Evolutionary conservation across 1,140 invertebrate species (phyloP).

Genomic region (Macrocentrus cingulum): DNA sequence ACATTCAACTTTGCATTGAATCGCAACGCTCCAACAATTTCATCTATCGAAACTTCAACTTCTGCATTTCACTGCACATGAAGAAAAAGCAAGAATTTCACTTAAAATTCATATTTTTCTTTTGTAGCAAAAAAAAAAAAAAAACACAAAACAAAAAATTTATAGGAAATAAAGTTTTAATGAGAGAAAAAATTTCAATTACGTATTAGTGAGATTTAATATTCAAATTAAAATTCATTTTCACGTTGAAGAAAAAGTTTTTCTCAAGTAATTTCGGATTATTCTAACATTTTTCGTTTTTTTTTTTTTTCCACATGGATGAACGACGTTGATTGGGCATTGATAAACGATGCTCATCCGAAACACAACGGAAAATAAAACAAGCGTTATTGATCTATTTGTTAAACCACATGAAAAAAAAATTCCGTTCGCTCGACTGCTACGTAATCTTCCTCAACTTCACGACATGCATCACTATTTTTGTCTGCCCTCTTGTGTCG

Average conservation of each 20-base stretch:
- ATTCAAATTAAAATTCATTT: too few species aligned
- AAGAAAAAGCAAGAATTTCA: slow-evolving; percentile 3
- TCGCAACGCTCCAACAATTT: slow-evolving; percentile 5
- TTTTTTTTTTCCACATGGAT: slow-evolving; percentile 8
- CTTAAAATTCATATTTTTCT: too few species aligned
- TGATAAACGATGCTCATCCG: slow-evolving; percentile 46
- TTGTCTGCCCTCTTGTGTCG: neutral
- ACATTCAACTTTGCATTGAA: neutral
- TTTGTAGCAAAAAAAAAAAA: too few species aligned
- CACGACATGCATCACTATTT: slow-evolving; percentile 1
- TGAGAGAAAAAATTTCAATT: too few species aligned
- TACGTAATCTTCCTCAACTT: slow-evolving; percentile 19
- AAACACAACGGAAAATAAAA: slow-evolving; percentile 44
- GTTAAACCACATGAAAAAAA: slow-evolving; percentile 17
- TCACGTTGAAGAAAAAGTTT: too few species aligned
- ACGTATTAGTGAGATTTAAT: too few species aligned
- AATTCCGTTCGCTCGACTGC: neutral
- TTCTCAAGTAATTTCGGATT: neutral
- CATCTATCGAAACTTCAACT: neutral
- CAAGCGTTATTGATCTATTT: slow-evolving; percentile 42
- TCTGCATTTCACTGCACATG: neutral
- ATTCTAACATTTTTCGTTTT: slow-evolving; percentile 25
- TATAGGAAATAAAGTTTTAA: too few species aligned
- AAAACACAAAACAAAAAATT: too few species aligned
- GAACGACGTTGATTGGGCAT: slow-evolving; percentile 47